These are phyloP conservation scores for Euspilapteryx auroguttella DNA, from an alignment of 2,888 invertebrate genomes.

Conservation along the genomic window DNA sequence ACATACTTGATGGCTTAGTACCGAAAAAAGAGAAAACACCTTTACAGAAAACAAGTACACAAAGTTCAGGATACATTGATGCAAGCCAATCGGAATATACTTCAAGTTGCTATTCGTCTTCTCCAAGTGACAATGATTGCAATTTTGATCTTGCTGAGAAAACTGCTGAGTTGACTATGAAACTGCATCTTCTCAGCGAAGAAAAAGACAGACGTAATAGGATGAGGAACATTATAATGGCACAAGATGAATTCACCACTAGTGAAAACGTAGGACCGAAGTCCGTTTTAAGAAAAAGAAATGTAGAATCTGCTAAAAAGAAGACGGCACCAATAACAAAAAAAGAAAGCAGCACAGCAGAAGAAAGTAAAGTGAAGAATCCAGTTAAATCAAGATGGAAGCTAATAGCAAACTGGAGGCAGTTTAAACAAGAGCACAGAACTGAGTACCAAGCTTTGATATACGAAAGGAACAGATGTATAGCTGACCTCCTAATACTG, in stretches of 20 bases:
- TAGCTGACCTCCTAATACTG: constrained; percentile 68
- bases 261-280: constrained; percentile 15
- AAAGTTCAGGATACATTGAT: constrained; percentile 49
- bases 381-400: constrained; percentile 34
- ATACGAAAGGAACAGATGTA: constrained; percentile 65
- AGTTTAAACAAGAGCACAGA: constrained; percentile 61
- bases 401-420: constrained; percentile 52
- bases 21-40: constrained; percentile 29
- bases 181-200: constrained; percentile 39
- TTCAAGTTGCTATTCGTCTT: constrained; percentile 52
- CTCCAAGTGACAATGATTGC: constrained; percentile 54
- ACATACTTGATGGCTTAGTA: constrained; percentile 56
- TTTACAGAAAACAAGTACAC: constrained; percentile 26
- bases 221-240: constrained; percentile 21
- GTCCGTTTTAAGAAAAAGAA: constrained; percentile 28
- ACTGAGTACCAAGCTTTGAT: constrained; percentile 57
- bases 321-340: constrained; percentile 1
- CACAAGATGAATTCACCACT: constrained; percentile 15
- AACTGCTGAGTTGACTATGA: constrained; percentile 44
- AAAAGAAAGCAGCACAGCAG: constrained; percentile 16
- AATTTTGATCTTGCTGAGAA: constrained; percentile 49
- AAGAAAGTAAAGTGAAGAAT: constrained; percentile 20
- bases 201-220: constrained; percentile 30
- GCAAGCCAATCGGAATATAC: constrained; percentile 56
- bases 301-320: constrained; percentile 17